Evolutionary conservation across 2,113 vertebrate genomes (phyloP).

Genomic region (Leptosomus discolor): DNA sequence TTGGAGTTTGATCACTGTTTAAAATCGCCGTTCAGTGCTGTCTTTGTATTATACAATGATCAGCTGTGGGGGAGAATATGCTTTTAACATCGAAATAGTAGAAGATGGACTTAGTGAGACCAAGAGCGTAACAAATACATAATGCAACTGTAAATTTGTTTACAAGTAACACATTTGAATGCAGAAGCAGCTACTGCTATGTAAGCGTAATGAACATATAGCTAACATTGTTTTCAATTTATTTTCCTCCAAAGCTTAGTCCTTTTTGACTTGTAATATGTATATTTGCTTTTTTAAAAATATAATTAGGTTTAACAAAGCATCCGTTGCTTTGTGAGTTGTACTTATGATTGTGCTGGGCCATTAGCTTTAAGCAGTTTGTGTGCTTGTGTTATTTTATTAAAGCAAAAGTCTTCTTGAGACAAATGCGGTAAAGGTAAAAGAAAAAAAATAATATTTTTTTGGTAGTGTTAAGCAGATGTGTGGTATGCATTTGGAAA

Average conservation of each 20-base stretch:
- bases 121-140: constrained; percentile 2
- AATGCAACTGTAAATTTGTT: constrained; percentile 19
- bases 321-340: constrained; percentile 11
- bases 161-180: neutral
- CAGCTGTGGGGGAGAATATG: neutral
- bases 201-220: neutral
- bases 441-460: neutral
- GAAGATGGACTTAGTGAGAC: neutral
- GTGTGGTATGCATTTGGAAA: constrained; percentile 40
- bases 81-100: neutral
- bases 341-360: constrained; percentile 9
- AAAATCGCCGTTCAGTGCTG: neutral
- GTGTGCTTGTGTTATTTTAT: constrained; percentile 45
- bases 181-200: constrained; percentile 32
- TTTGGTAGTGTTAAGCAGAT: constrained; percentile 38
- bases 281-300: constrained; percentile 29
- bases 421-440: neutral
- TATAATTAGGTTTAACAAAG: constrained; percentile 54
- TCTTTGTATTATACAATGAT: neutral
- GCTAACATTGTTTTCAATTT: constrained; percentile 22
- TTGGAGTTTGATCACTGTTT: neutral
- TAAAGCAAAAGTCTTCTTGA: neutral
- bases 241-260: constrained; percentile 50
- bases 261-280: constrained; percentile 51
- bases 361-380: constrained; percentile 38